These are phyloP conservation scores for Berghia stephanieae DNA, from an alignment of 1,140 invertebrate genomes.

Conservation along the genomic window DNA sequence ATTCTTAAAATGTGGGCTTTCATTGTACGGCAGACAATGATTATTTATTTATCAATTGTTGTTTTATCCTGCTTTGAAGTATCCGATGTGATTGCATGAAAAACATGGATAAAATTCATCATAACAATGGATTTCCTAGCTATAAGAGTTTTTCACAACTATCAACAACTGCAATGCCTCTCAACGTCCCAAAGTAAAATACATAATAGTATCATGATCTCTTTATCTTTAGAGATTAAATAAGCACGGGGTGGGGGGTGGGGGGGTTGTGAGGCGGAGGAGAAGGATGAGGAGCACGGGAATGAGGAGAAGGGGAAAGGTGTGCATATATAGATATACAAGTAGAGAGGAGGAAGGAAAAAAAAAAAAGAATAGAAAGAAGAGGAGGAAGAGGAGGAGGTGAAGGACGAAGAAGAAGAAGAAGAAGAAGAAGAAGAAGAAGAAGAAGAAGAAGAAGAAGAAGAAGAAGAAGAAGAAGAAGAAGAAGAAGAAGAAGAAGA, in stretches of 20 bases:
- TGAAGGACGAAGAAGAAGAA: too few species aligned
- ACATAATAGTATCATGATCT: neutral
- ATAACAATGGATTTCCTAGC: neutral
- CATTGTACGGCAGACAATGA: neutral
- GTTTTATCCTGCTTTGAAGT: too few species aligned
- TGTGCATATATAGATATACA: too few species aligned
- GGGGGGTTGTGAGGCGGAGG: neutral
- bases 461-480: neutral
- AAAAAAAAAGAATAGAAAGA: neutral
- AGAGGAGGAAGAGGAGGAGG: neutral
- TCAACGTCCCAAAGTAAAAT: neutral
- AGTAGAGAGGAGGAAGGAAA: neutral
- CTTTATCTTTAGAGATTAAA: neutral
- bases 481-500: neutral
- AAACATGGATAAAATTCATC: neutral
- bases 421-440: constrained; percentile 18
- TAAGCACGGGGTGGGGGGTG: neutral
- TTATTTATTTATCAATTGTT: too few species aligned
- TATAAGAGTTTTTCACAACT: neutral
- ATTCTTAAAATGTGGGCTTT: neutral
- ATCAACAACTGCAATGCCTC: neutral
- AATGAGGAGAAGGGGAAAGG: too few species aligned
- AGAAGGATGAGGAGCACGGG: neutral
- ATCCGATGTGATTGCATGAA: too few species aligned
- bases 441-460: constrained; percentile 5